These are phyloP conservation scores for Pogonophryne albipinna DNA, from an alignment of 2,797 vertebrate species.

Conservation along the genomic window DNA sequence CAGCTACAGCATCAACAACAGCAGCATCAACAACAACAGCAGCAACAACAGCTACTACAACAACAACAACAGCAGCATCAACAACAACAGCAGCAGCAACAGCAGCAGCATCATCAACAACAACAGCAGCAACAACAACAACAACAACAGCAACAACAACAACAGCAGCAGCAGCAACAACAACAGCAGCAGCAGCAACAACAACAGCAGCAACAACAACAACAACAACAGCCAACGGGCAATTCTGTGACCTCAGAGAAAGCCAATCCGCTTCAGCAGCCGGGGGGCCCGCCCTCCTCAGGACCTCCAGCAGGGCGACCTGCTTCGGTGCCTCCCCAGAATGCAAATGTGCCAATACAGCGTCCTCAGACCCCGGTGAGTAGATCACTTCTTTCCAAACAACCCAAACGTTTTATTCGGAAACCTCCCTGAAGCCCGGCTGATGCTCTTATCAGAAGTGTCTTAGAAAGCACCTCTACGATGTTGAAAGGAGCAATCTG, in stretches of 20 bases:
- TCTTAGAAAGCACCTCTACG: no score
- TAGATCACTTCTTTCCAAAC: slow-evolving; percentile 17
- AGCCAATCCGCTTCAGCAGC: slow-evolving; percentile 81
- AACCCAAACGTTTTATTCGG: background rate
- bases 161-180: background rate
- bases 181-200: background rate
- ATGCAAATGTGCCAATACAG: slow-evolving; percentile 86
- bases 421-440: background rate
- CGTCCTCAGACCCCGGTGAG: slow-evolving; percentile 92
- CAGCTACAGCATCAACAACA: fast-evolving
- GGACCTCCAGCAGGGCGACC: slow-evolving; percentile 76
- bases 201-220: no score
- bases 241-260: slow-evolving; percentile 75
- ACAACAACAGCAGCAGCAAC: background rate
- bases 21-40: background rate
- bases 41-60: fast-evolving
- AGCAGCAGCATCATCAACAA: background rate
- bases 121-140: slow-evolving; percentile 24
- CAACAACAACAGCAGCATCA: background rate
- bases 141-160: background rate
- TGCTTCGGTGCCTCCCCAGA: slow-evolving; percentile 88
- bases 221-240: slow-evolving; percentile 45
- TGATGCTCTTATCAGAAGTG: background rate
- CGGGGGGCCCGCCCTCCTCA: slow-evolving; percentile 68
- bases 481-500: no score